Evolutionary conservation across 2,797 vertebrate genomes (phyloP), one percentile per base, ranked within the genome.

Genomic region (Mus minutoides): DNA sequence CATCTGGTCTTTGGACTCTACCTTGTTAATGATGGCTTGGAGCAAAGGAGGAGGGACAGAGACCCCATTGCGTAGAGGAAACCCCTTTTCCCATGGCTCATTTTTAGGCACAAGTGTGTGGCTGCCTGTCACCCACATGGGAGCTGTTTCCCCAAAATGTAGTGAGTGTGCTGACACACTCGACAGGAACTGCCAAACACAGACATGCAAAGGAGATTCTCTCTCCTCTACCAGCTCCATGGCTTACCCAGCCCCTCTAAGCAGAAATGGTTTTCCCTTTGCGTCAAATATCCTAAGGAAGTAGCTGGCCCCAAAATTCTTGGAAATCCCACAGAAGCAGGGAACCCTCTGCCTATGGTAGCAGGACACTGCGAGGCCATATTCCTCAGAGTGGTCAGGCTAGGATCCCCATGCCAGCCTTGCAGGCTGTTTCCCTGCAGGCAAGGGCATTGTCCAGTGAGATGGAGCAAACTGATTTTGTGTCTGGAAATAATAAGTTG

Each of bases 91-190:
- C n/a, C 0, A 1, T n/a, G n/a, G 0, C 21, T 96, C 34, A 0
- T 0, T 91, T 95, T 88, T 90, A 85, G 49, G 49, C 24, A 79
- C 67, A 90, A 17, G 93, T 92, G 52, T 43, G 90, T 88, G 96
- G 60, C 82, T 96, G 90, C 92, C 54, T 7, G 31, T 67, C 77
- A 17, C n/a, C 67, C 60, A 12, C 19, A 31, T 2, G 0, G 17
- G 52, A 19, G n/a, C 73, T 22, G 60, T 34, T 37, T 88, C 85
- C 92, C 96, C 29, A n/a, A 43, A 88, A 22, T 79, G 46, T 0
- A 43, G 54, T 3, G 0, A 43, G 54, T 3, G 2, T 16, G 49
- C 46, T 62, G 0, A 8, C 92, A 96, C 93, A 56, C 69, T 94
- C 93, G 22, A 1, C 17, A 10, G 71, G 5, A 94, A 56, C 58